These are phyloP conservation scores for Cryptoprocta ferox DNA, from an alignment of 2,797 vertebrate species.

Conservation along the genomic window DNA sequence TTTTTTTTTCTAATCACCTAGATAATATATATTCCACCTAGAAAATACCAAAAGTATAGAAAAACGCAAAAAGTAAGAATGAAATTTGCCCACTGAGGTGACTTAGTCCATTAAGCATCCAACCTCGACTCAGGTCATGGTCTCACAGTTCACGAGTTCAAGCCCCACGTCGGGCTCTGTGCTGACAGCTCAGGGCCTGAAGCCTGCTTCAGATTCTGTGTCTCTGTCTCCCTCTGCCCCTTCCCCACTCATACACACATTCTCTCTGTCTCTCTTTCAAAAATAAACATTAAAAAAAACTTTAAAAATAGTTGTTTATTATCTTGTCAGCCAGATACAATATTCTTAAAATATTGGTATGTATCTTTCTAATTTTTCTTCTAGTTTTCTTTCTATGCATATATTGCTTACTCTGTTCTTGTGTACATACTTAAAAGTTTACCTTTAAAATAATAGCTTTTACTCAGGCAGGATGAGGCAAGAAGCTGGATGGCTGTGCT, in stretches of 20 bases:
- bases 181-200: too few relatives aligned
- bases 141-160: too few relatives aligned
- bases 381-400: not conserved
- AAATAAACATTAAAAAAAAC: too few relatives aligned
- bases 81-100: not conserved
- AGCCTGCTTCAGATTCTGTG: too few relatives aligned
- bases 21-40: not conserved
- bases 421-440: not conserved
- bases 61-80: not conserved
- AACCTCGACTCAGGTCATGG: too few relatives aligned
- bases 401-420: not conserved
- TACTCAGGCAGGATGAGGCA: not conserved
- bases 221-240: too few relatives aligned
- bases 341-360: not conserved
- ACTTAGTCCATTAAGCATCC: too few relatives aligned
- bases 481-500: rapidly evolving
- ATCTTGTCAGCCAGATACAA: not conserved
- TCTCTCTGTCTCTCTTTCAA: too few relatives aligned
- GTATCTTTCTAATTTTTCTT: not conserved
- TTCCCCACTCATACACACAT: too few relatives aligned
- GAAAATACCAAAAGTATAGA: not conserved
- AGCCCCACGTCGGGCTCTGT: too few relatives aligned
- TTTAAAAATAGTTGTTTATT: not conserved
- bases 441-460: not conserved
- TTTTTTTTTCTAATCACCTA: not conserved